Base-by-base conservation (phyloP, 2,797 vertebrate genomes). In the Parotocinclus haroldoi region DNA sequence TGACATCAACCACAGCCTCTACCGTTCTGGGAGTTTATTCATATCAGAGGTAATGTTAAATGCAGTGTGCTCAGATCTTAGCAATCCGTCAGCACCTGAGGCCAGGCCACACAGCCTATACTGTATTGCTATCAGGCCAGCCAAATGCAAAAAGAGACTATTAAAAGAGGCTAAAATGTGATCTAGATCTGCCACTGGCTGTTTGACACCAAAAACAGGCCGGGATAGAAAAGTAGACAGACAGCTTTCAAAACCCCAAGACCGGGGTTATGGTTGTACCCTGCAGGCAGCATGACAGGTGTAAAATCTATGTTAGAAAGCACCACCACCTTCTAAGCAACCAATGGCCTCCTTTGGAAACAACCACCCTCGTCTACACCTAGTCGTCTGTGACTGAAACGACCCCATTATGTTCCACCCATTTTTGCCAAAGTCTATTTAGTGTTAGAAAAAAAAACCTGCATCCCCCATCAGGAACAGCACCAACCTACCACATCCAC, bases 91-190 rank as follows among this genome's bases (percentile, higher is more conserved):
- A 65, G 56, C 14, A 16, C 37, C 18, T 57, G 37, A 37, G 63
- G 60, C 50, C 58, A 51, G 49, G 54, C 11, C 60, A 72, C 40
- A 54, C 58, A 39, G 74, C 66, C 60, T 78, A 83, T 77, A 81
- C 83, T 83, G 82, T 85, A 78, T 84, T 82, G 55, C 78, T 68
- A 82, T 88, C 84, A 87, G 85, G 83, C 82, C 61, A 49, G 68
- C 64, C 61, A 51, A 58, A 83, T 83, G 87, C 87, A 88, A 90
- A 87, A 82, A 81, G 78, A 76, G 82, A 77, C 85, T 88, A 89
- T 89, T 89, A 89, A 88, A 89, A 88, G 84, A 80, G 80, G 79
- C 78, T 80, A 87, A 87, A 88, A 91, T 53, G 55, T 66, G 76
- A 78, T 81, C 80, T 82, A 76, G 73, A 84, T 89, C 69, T 69